Conservation (phyloP, 2,797 vertebrate genomes). For the Lagocephalus sceleratus region DNA sequence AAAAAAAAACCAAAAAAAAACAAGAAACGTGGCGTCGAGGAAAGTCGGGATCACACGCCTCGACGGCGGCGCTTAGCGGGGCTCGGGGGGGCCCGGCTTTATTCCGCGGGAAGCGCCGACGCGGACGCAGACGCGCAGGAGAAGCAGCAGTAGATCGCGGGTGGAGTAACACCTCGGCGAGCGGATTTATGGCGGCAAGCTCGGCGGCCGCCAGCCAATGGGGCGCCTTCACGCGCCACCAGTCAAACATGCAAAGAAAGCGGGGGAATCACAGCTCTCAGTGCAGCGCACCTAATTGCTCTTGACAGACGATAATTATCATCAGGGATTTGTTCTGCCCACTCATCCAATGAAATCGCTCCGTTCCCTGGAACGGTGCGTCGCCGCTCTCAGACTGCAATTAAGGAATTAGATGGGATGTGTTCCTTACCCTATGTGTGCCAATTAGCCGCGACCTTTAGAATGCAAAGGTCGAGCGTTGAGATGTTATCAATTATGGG, state of each 20-base stretch:
- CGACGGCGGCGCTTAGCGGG: conserved; percentile 45
- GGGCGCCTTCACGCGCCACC: conserved; percentile 37
- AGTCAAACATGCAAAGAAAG: conserved; percentile 42
- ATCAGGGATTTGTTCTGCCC: conserved; percentile 64
- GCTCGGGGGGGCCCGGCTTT: conserved; percentile 43
- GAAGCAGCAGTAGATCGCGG: too few relatives aligned
- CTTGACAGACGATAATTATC: conserved; percentile 74
- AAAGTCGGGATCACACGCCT: conserved; percentile 45
- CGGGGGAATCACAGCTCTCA: conserved; percentile 58
- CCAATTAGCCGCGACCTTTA: conserved; percentile 71
- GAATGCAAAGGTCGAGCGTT: conserved; percentile 71
- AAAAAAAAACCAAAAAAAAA: too few relatives aligned
- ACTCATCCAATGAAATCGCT: conserved; percentile 58
- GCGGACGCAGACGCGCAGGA: too few relatives aligned
- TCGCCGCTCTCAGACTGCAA: conserved; percentile 54
- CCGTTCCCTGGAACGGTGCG: conserved; percentile 29
- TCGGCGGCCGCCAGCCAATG: conserved; percentile 44
- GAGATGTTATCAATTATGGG: conserved; percentile 75
- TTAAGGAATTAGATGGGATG: conserved; percentile 70
- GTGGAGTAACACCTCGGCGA: conserved; percentile 14
- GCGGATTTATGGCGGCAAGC: neutral
- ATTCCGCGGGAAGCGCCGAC: conserved; percentile 17
- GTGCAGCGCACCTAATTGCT: conserved; percentile 66
- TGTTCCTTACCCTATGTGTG: conserved; percentile 68
- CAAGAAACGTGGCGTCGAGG: too few relatives aligned